A percentile compares a stretch with the other conserved stretches of the same genome.
Evolutionary conservation across 37 sponge, comb jelly and placozoan species (phyloP).

Genomic region (Hormiphora californensis): DNA sequence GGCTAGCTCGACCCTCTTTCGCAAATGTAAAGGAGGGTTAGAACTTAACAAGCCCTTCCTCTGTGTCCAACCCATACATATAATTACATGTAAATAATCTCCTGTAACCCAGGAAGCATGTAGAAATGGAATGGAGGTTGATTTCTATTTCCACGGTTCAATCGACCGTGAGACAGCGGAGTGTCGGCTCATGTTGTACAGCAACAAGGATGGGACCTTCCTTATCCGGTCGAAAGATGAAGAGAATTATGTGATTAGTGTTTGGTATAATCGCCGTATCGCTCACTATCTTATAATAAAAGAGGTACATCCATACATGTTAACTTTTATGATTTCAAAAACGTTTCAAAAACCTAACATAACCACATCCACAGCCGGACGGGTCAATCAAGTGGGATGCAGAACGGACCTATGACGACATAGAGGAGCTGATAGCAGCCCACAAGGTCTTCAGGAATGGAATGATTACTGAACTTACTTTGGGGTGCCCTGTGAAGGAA

Average conservation of each 20-base stretch:
- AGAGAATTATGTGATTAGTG: constrained; percentile 51
- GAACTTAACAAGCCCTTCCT: too few relatives aligned
- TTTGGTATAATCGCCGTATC: not conserved
- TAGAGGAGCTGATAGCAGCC: not conserved
- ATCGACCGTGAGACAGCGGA: constrained; percentile 35
- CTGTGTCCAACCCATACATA: too few relatives aligned
- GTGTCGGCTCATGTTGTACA: constrained; percentile 44
- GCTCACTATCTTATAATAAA: constrained; percentile 49
- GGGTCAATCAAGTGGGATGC: constrained; percentile 27
- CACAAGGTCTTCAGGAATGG: not conserved
- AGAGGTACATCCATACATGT: not conserved
- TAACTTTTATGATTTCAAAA: not conserved
- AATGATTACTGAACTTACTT: constrained; percentile 2
- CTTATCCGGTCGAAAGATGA: constrained; percentile 46
- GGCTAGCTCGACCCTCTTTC: too few relatives aligned
- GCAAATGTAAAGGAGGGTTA: too few relatives aligned
- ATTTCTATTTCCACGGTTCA: constrained; percentile 44
- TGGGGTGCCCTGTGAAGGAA: constrained; percentile 21
- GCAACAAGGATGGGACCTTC: constrained; percentile 36
- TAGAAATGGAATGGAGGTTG: constrained; percentile 56
- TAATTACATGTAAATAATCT: too few relatives aligned
- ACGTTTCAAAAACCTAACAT: not conserved
- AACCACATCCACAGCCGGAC: not conserved
- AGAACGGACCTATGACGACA: not conserved
- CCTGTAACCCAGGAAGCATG: too few relatives aligned